A percentile compares a stretch with the other conserved stretches of the same genome.
These are phyloP conservation scores for Diachasma alloeum DNA, from an alignment of 1,140 invertebrate genomes.

Conservation along the genomic window DNA sequence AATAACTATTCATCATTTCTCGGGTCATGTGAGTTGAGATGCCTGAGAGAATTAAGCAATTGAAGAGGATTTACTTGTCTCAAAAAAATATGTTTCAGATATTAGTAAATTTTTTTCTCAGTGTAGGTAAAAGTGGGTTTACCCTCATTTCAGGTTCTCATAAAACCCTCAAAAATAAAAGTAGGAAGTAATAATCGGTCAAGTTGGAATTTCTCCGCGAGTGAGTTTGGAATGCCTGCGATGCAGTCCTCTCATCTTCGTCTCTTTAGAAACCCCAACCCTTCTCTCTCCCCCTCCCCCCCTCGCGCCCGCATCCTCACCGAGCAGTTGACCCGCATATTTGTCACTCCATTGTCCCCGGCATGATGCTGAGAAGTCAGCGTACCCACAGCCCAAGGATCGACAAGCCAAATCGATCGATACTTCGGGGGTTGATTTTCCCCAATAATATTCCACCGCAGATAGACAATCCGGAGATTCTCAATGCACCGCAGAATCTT, in stretches of 20 bases:
- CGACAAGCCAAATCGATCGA: conserved; percentile 1
- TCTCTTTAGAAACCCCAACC: not conserved
- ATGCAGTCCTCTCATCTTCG: not conserved
- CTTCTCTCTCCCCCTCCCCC: not conserved
- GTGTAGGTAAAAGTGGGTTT: not conserved
- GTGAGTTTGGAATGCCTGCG: not conserved
- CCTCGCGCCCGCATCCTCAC: not conserved
- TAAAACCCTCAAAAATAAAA: not conserved
- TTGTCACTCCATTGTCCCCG: conserved; percentile 13
- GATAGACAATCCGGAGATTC: not conserved
- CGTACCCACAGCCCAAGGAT: not conserved
- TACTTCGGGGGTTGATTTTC: not conserved
- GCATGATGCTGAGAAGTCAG: conserved; percentile 3
- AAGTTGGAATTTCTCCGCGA: not conserved
- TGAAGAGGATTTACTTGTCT: too few species aligned
- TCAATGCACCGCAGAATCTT: not conserved
- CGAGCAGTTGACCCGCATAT: conserved; percentile 25
- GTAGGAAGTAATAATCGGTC: not conserved
- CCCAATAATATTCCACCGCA: not conserved
- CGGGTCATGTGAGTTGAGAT: too few species aligned
- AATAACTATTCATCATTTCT: too few species aligned
- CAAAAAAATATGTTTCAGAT: too few species aligned
- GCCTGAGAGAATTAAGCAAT: too few species aligned
- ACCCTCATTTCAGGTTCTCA: not conserved
- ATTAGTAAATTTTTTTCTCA: too few species aligned